phyloP scores from a whole-genome alignment of 1,140 invertebrate species.

The Anthonomus grandis region DNA sequence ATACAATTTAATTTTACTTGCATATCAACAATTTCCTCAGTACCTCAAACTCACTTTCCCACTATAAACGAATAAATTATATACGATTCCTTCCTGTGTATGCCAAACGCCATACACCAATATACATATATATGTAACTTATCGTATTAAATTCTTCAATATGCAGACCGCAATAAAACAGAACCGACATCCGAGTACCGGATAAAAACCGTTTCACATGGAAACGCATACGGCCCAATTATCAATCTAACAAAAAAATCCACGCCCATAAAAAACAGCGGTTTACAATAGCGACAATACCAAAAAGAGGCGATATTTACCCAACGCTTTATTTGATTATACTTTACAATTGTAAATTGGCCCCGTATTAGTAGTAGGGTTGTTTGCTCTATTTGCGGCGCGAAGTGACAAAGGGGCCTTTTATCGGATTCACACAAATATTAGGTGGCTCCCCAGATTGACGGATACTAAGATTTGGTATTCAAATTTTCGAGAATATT shows the following conservation, averaged over 20 bases:
- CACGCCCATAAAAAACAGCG: slow-evolving; percentile 12
- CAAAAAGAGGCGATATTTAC: not conserved
- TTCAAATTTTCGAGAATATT: not conserved
- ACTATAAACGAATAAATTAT: too few species aligned
- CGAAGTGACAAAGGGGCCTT: slow-evolving; percentile 13
- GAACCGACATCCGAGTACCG: too few species aligned
- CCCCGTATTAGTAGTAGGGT: not conserved
- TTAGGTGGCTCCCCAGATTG: not conserved
- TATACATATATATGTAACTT: too few species aligned
- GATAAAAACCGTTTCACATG: slow-evolving; percentile 10
- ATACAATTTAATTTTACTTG: too few species aligned
- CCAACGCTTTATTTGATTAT: slow-evolving; percentile 3
- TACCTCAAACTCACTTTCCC: too few species aligned
- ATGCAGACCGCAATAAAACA: too few species aligned
- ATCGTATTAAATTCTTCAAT: too few species aligned
- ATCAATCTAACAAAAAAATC: slow-evolving; percentile 3
- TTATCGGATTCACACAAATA: not conserved
- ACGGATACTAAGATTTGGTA: slow-evolving; percentile 1
- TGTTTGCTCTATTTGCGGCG: slow-evolving; percentile 15
- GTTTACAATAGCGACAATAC: not conserved
- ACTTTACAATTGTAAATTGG: slow-evolving; percentile 4
- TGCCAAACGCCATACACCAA: too few species aligned
- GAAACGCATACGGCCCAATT: slow-evolving; percentile 7
- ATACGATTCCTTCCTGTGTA: too few species aligned
- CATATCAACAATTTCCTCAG: too few species aligned